Evolutionary conservation across 2,888 invertebrate genomes (phyloP), one percentile per base, ranked within the genome.

Genomic region (Clostera curtula): DNA sequence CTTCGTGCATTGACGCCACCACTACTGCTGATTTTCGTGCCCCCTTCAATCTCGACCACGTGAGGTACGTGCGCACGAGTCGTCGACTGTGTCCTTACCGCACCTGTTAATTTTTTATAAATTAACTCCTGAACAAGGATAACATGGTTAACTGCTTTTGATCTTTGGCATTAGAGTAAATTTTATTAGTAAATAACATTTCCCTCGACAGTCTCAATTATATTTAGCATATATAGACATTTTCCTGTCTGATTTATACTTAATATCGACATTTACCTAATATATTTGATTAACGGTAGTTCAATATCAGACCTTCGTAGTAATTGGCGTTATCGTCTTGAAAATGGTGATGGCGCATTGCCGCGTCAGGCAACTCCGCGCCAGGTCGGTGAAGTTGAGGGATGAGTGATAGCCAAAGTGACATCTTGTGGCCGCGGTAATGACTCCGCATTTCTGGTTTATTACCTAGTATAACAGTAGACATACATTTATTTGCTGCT

Each of bases 361-460:
- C 92, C 36, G 93, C 89, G 59, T 94, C 94, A 41, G 91, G 91
- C 42, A 84, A 46, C 40, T 88, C 88, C 5, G 86, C 77, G 10
- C 95, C 94, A 6, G 95, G 93, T 33, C 92, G 86, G 67, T 96
- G 96, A 27, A 97, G 86, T 65, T 96, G 95, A 27, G 96, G 96
- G 60, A 96, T 92, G 26, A 96, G 87, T 46, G 95, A 94, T 37
- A 96, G 77, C 96, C 96, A 97, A 63, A 96, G 86, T 17, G 96
- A 95, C 87, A 96, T 90, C 77, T 96, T 95, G 85, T 96, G 96
- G 21, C 96, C 96, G 19, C 96, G 89, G 74, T 96, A 97, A 74
- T 97, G 97, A 59, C 93, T 93, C 44, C 91, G 90, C 79, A 94
- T 90, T 69, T 91, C 91, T 14, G 92, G 88, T 57, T 89, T 90